phyloP scores from a whole-genome alignment of 37 sponge, comb jelly and placozoan species.

The Eunapius fragilis region DNA sequence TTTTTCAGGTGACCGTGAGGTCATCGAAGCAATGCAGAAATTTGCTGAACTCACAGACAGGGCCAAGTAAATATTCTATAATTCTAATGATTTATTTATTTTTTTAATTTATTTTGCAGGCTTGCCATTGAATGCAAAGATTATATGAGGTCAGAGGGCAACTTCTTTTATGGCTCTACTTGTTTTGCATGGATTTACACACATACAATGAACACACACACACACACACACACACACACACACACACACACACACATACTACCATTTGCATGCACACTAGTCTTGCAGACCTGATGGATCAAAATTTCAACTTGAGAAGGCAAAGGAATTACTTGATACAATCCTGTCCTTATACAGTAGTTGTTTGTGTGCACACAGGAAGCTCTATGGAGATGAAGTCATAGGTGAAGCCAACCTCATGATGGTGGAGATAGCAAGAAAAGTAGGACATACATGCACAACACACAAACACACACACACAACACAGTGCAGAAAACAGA shows the following conservation, averaged over 20 bases:
- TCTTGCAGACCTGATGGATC: slow-evolving; percentile 67
- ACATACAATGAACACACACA: neutral
- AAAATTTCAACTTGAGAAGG: slow-evolving; percentile 82
- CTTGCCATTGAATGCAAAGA: slow-evolving; percentile 65
- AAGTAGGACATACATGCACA: slow-evolving; percentile 17
- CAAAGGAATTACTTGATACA: neutral
- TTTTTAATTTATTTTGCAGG: slow-evolving; percentile 14
- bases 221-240: no score
- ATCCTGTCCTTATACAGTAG: slow-evolving; percentile 1
- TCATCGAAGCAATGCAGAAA: slow-evolving; percentile 70
- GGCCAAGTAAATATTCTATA: slow-evolving; percentile 34
- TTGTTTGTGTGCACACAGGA: slow-evolving; percentile 19
- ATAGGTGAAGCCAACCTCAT: slow-evolving; percentile 75
- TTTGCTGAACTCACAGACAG: slow-evolving; percentile 75
- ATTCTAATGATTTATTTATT: neutral
- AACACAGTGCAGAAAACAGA: no score
- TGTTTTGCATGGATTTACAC: neutral
- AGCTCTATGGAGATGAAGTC: slow-evolving; percentile 73
- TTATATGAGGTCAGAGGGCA: slow-evolving; percentile 30
- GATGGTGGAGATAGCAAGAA: slow-evolving; percentile 76
- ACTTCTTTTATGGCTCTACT: neutral
- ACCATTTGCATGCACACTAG: slow-evolving; percentile 39
- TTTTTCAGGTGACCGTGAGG: slow-evolving; percentile 69
- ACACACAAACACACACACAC: neutral
- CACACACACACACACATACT: no score